Conservation (phyloP, 23 tunicate species). For the Pegea sp. region DNA sequence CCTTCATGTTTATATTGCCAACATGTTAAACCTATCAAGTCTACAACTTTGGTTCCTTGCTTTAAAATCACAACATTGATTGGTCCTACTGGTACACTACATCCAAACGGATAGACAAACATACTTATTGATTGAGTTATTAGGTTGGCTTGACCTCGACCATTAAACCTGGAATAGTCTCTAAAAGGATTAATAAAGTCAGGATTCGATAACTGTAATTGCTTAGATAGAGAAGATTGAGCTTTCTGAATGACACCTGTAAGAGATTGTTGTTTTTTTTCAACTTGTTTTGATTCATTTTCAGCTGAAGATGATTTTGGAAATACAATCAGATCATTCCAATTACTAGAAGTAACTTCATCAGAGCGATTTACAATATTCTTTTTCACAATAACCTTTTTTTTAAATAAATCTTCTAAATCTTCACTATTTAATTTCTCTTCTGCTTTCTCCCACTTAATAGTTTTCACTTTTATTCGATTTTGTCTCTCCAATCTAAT, state of each 20-base stretch:
- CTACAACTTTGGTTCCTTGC: conserved; percentile 38
- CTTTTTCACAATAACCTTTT: conserved; percentile 5
- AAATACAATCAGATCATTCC: neutral
- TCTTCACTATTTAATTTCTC: conserved; percentile 17
- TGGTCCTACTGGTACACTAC: conserved; percentile 20
- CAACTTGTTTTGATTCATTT: too few species aligned
- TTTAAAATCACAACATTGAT: conserved; percentile 23
- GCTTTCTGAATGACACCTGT: too few species aligned
- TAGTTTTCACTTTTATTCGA: conserved; percentile 45
- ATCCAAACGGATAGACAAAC: conserved; percentile 55
- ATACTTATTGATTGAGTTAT: conserved; percentile 25
- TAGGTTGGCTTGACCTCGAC: conserved; percentile 39
- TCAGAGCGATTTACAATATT: neutral
- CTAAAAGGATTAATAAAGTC: conserved; percentile 36
- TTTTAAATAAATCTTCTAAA: conserved; percentile 15
- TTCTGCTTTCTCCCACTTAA: conserved; percentile 47
- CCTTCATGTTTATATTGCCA: conserved; percentile 37
- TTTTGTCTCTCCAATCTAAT: conserved; percentile 60
- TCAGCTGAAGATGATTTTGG: too few species aligned
- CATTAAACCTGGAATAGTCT: conserved; percentile 71
- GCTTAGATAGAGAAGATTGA: conserved; percentile 42
- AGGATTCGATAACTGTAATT: conserved; percentile 11
- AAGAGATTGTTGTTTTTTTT: too few species aligned
- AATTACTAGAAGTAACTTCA: neutral
- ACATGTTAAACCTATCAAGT: conserved; percentile 62